These are phyloP conservation scores for Phyllotis vaccarum DNA, from an alignment of 2,797 vertebrate genomes.

Conservation along the genomic window DNA sequence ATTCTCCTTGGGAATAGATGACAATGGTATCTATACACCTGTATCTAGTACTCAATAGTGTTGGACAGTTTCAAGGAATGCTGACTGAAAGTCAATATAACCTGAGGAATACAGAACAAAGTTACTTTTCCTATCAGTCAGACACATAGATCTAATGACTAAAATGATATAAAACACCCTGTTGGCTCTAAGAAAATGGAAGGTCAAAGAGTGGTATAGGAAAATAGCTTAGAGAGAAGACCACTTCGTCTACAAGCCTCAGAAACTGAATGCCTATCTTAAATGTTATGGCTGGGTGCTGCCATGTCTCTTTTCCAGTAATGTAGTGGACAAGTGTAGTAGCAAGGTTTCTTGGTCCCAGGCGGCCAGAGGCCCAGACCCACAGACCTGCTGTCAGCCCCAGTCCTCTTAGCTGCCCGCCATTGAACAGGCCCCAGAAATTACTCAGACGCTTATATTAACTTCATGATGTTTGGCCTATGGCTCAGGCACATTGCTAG, in stretches of 20 bases:
- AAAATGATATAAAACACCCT: not conserved
- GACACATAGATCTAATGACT: not conserved
- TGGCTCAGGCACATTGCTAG: too few relatives aligned
- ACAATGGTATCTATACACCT: fast-evolving
- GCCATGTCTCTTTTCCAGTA: not conserved
- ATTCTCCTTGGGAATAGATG: not conserved
- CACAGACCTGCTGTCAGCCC: too few relatives aligned
- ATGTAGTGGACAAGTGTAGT: not conserved
- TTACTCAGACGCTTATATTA: too few relatives aligned
- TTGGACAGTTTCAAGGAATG: not conserved
- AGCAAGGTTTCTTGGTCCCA: too few relatives aligned
- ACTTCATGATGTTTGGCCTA: too few relatives aligned
- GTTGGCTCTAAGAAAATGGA: not conserved
- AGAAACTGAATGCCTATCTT: not conserved
- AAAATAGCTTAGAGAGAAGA: not conserved
- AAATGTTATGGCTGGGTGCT: not conserved
- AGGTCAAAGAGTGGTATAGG: fast-evolving
- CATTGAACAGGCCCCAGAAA: too few relatives aligned
- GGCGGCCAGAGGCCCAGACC: too few relatives aligned
- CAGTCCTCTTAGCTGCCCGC: too few relatives aligned
- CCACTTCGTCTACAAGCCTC: not conserved
- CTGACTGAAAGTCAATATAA: too few relatives aligned
- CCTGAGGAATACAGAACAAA: fast-evolving
- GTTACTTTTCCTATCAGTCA: not conserved
- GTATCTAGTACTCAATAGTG: not conserved